Base-by-base conservation (phyloP, 2,888 invertebrate species). In the Tubiluchus corallicola region DNA sequence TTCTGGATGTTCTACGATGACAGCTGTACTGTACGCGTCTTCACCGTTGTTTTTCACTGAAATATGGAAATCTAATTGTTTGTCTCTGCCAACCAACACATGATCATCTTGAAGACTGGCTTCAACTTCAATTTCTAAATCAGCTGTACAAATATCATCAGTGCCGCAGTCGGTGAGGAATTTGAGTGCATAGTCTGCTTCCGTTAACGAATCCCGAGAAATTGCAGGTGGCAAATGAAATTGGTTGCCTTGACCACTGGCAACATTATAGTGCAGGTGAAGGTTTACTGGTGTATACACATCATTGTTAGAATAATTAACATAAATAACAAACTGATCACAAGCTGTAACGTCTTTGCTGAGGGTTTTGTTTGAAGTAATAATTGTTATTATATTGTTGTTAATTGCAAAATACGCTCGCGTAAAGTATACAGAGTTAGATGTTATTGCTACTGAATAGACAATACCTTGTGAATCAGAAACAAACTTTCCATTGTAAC, bases 401-500 rank as follows among this genome's bases (percentile, higher is more conserved):
- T n/a, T n/a, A n/a, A 29, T n/a, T 9, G 9, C 9, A n/a, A 29
- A 29, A n/a, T n/a, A n/a, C 9, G n/a, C 29, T 9, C 29, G 29
- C 29, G 29, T 9, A 9, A n/a, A 9, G 9, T 9, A 9, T n/a
- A 9, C 29, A 9, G 9, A 9, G 29, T n/a, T 9, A 9, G 9
- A 9, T n/a, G 9, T n/a, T 9, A 29, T n/a, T 9, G 9, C n/a
- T 9, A 29, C 29, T 9, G 9, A 9, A n/a, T 29, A 29, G 29
- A 9, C n/a, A n/a, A 29, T n/a, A n/a, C 9, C 29, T 9, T 9
- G 29, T n/a, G 29, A 9, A n/a, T 37, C 5, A 17, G 54, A 53
- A 5, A 50, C 47, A 45, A 53, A 39, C 19, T 51, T 47, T 37
- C 57, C 58, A 3, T 41, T 42, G 46, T 52, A 58, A n/a, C 43